These are phyloP conservation scores for Nyctibius grandis DNA, from an alignment of 2,797 vertebrate genomes.

Conservation along the genomic window DNA sequence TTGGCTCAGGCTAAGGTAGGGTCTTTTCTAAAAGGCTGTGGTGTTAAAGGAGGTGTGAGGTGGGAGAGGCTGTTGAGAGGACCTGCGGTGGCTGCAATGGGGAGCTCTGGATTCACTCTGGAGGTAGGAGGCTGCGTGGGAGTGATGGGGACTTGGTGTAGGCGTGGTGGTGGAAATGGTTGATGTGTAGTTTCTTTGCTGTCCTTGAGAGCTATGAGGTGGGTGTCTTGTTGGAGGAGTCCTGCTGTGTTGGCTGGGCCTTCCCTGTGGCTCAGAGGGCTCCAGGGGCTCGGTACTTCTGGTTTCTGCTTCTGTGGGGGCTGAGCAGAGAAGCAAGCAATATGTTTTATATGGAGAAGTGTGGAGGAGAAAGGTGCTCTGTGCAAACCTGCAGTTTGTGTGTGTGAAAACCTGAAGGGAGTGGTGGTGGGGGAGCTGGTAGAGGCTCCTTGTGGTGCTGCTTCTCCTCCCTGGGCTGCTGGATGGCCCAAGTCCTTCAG, in stretches of 20 bases:
- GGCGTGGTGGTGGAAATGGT: accelerated
- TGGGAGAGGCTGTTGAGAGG: accelerated
- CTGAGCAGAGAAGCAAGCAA: not conserved
- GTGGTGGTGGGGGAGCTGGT: not conserved
- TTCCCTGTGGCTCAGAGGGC: not conserved
- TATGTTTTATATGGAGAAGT: not conserved
- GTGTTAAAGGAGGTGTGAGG: accelerated
- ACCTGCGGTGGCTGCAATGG: accelerated
- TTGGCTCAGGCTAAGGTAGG: accelerated
- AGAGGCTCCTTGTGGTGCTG: not conserved
- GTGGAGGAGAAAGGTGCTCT: not conserved
- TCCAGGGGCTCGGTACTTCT: not conserved
- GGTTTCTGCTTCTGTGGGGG: not conserved
- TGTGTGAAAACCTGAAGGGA: not conserved
- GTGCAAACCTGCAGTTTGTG: not conserved
- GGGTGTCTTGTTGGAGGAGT: not conserved
- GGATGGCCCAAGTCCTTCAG: not conserved
- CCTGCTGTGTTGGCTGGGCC: not conserved
- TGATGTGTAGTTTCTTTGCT: not conserved
- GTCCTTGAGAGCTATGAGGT: not conserved
- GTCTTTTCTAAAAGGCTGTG: accelerated
- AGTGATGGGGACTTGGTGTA: not conserved
- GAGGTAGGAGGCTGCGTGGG: not conserved
- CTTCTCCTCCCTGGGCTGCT: not conserved
- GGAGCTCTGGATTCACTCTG: accelerated